Conservation (phyloP, 2,113 vertebrate species). For the Rattus rattus region DNA sequence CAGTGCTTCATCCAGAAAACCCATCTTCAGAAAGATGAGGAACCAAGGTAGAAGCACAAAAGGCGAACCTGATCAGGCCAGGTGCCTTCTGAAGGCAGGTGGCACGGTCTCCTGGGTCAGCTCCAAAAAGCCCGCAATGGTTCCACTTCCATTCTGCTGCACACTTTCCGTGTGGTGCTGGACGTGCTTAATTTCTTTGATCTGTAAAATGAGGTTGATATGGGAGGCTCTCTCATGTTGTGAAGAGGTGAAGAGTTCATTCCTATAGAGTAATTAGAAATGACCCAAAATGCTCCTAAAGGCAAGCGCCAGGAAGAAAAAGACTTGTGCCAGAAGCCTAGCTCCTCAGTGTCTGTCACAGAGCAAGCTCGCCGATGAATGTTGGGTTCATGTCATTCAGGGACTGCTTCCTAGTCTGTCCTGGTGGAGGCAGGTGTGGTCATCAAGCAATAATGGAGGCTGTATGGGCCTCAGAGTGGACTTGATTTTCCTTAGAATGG, state of each 20-base stretch:
- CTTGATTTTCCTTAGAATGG: neutral
- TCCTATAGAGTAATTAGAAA: neutral
- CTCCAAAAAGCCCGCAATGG: neutral
- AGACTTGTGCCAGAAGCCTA: neutral
- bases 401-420: neutral
- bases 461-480: neutral
- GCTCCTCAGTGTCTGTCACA: neutral
- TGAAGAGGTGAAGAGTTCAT: conserved; percentile 9
- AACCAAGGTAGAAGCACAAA: neutral
- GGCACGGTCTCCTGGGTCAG: neutral
- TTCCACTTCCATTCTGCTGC: neutral
- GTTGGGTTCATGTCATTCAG: neutral
- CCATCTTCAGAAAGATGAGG: neutral
- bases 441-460: neutral
- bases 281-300: neutral
- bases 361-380: neutral
- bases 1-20: neutral
- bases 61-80: neutral
- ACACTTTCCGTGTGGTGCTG: neutral
- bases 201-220: neutral
- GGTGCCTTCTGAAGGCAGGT: neutral
- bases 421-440: neutral
- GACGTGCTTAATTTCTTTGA: conserved; percentile 14
- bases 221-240: neutral
- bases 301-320: neutral